A percentile compares a stretch with the other conserved stretches of the same genome.
These are phyloP conservation scores for Eurypyga helias DNA, from an alignment of 2,113 vertebrate genomes.

Conservation along the genomic window DNA sequence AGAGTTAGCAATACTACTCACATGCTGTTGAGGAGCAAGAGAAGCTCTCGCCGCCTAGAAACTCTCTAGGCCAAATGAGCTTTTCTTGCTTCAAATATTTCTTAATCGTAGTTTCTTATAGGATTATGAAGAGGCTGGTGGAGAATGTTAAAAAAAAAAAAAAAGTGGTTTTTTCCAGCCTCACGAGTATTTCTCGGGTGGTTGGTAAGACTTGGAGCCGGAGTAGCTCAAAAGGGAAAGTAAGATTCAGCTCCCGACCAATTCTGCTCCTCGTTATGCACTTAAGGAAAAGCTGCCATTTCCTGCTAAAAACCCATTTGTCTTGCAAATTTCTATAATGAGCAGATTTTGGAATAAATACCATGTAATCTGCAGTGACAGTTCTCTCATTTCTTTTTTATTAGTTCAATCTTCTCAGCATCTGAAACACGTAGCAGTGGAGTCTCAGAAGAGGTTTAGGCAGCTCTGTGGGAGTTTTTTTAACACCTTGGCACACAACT, in stretches of 20 bases:
- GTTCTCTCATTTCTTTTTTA: constrained; percentile 81
- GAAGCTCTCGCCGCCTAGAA: background rate
- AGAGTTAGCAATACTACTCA: background rate
- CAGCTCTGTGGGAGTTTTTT: constrained; percentile 49
- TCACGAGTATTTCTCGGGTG: constrained; percentile 33
- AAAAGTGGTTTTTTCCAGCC: background rate
- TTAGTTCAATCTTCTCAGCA: constrained; percentile 78
- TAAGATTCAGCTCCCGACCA: background rate
- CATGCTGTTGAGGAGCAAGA: constrained; percentile 6
- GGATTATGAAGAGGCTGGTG: constrained; percentile 66
- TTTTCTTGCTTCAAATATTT: constrained; percentile 69
- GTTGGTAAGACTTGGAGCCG: constrained; percentile 53
- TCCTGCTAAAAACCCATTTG: constrained; percentile 76
- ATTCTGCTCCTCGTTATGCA: constrained; percentile 44
- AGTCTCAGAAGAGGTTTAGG: constrained; percentile 68
- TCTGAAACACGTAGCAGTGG: constrained; percentile 72
- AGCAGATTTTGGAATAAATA: constrained; percentile 82
- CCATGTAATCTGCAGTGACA: constrained; percentile 78
- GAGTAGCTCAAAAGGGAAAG: constrained; percentile 20
- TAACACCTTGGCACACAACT: constrained; percentile 60
- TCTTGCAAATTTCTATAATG: constrained; percentile 81
- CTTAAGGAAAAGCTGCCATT: constrained; percentile 72
- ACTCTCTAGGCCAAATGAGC: constrained; percentile 56
- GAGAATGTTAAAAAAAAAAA: background rate
- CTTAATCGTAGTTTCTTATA: constrained; percentile 74